Evolutionary conservation across 2,797 vertebrate genomes (phyloP).

Genomic region (Labroides dimidiatus): DNA sequence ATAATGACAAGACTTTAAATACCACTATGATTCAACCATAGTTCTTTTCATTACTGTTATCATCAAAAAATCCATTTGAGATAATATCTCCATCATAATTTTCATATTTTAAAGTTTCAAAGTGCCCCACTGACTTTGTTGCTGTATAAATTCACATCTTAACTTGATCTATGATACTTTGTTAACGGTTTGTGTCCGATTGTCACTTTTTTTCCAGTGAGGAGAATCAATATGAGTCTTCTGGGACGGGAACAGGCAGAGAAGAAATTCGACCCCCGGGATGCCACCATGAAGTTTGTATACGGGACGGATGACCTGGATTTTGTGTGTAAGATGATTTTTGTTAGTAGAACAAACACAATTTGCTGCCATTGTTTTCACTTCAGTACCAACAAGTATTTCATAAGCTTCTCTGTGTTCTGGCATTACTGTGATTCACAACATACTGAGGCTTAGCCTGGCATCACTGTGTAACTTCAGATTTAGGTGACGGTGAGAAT

Average conservation of each 20-base stretch:
- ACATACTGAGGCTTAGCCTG: too few species aligned
- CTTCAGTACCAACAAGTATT: neutral
- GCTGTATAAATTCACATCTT: too few species aligned
- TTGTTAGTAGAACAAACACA: neutral
- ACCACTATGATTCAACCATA: too few species aligned
- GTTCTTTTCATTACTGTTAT: too few species aligned
- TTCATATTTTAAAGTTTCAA: too few species aligned
- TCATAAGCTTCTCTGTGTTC: neutral
- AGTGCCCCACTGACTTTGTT: too few species aligned
- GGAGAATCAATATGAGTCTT: conserved; percentile 26
- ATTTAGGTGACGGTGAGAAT: conserved; percentile 53
- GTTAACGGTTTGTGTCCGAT: too few species aligned
- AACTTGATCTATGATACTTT: too few species aligned
- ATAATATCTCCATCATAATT: too few species aligned
- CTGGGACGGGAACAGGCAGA: neutral
- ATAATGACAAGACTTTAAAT: too few species aligned
- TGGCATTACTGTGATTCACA: neutral
- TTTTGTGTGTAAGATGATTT: conserved; percentile 38
- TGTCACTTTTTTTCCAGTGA: too few species aligned
- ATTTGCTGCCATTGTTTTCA: neutral
- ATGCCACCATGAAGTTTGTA: conserved; percentile 69
- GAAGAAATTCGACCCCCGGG: conserved; percentile 62
- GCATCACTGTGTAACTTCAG: neutral
- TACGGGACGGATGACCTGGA: conserved; percentile 62
- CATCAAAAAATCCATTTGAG: too few species aligned